phyloP scores from a whole-genome alignment of 2,888 invertebrate genomes.

The Brachyptera risi region DNA sequence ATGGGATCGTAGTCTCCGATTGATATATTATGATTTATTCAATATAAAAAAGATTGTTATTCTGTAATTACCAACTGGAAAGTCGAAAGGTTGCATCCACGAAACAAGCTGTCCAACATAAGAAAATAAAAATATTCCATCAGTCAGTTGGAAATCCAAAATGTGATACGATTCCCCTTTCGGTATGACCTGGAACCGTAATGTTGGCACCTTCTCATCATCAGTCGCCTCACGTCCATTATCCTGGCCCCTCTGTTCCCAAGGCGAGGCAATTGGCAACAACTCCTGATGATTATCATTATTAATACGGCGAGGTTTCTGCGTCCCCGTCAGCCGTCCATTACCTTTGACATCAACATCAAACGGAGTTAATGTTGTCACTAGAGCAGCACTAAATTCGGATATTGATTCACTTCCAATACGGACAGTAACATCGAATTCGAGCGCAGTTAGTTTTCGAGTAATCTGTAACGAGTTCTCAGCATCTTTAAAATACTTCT shows the following conservation, averaged over 20 bases:
- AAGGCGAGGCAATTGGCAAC: too few species aligned
- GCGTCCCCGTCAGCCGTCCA: too few species aligned
- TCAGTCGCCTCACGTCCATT: neutral
- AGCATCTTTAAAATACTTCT: too few species aligned
- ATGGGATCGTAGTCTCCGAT: too few species aligned
- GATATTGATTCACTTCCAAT: too few species aligned
- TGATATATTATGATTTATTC: neutral
- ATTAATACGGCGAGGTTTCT: too few species aligned
- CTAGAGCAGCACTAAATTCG: too few species aligned
- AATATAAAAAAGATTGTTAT: neutral
- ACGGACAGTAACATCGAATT: too few species aligned
- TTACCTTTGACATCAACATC: neutral
- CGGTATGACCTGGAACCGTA: conserved; percentile 43
- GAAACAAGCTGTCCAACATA: conserved; percentile 59
- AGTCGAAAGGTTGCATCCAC: conserved; percentile 59
- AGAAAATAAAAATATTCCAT: conserved; percentile 58
- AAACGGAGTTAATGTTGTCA: too few species aligned
- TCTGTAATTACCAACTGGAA: conserved; percentile 59
- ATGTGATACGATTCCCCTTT: conserved; percentile 45
- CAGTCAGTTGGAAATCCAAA: conserved; percentile 53
- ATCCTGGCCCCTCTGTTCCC: neutral
- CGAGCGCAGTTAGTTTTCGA: too few species aligned
- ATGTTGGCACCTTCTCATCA: conserved; percentile 25
- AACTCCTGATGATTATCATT: too few species aligned
- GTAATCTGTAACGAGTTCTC: too few species aligned